These are phyloP conservation scores for Matsumurasca onukii DNA, from an alignment of 1,140 invertebrate species.

Conservation along the genomic window DNA sequence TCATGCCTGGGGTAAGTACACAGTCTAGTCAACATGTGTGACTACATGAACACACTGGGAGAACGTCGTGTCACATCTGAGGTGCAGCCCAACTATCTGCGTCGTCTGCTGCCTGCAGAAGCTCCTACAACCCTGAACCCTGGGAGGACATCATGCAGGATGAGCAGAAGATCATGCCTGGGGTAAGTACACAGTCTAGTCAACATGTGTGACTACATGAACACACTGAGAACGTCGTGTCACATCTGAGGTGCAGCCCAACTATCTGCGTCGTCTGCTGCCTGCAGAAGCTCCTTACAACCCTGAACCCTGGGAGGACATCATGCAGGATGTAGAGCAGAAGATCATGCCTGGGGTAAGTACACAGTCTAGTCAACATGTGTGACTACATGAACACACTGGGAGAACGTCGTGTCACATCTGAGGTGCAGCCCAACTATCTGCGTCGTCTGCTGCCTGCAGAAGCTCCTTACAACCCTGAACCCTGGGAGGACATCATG, in stretches of 20 bases:
- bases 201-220: conserved; percentile 95
- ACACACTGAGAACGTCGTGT: conserved; percentile 84
- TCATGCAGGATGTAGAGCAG: conserved; percentile 92
- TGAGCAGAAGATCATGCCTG: conserved; percentile 95
- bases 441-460: conserved; percentile 78
- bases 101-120: conserved; percentile 75
- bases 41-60: conserved; percentile 88
- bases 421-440: conserved; percentile 90
- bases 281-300: conserved; percentile 84
- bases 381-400: conserved; percentile 92
- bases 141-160: conserved; percentile 84
- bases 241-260: conserved; percentile 86
- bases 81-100: conserved; percentile 92
- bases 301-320: conserved; percentile 61
- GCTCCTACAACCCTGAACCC: conserved; percentile 71
- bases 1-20: conserved; percentile 90
- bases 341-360: conserved; percentile 95
- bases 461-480: conserved; percentile 83
- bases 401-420: conserved; percentile 80
- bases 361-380: conserved; percentile 84
- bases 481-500: conserved; percentile 92
- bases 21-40: conserved; percentile 90
- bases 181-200: conserved; percentile 75
- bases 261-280: conserved; percentile 84
- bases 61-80: conserved; percentile 82